phyloP scores from a whole-genome alignment of 1,140 invertebrate genomes.

The Drosophila busckii region DNA sequence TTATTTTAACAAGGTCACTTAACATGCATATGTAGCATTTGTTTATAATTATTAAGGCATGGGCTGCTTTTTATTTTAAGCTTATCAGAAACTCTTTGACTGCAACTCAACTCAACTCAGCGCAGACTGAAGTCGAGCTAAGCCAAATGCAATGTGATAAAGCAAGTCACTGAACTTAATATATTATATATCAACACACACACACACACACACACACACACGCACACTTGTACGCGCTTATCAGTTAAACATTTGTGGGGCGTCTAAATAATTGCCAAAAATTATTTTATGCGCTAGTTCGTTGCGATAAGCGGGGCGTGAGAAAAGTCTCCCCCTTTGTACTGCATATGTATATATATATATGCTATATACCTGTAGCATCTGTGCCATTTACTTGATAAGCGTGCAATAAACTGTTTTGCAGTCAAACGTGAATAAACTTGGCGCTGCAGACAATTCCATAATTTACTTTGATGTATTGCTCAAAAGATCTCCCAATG shows the following conservation, averaged over 20 bases:
- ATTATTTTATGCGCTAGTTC: slow-evolving; percentile 7
- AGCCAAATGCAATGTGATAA: slow-evolving; percentile 34
- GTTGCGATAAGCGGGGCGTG: slow-evolving; percentile 26
- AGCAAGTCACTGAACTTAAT: slow-evolving; percentile 31
- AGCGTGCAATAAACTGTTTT: slow-evolving; percentile 45
- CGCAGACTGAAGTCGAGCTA: slow-evolving; percentile 3
- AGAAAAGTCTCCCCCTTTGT: too few species aligned
- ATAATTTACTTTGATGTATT: slow-evolving; percentile 66
- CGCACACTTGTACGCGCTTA: slow-evolving; percentile 13
- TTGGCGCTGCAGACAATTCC: slow-evolving; percentile 26
- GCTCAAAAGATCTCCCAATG: slow-evolving; percentile 26
- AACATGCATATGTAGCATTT: too few species aligned
- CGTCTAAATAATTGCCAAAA: slow-evolving; percentile 28
- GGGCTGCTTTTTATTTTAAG: not conserved
- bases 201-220: not conserved
- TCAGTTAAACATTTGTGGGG: slow-evolving; percentile 16
- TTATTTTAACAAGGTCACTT: too few species aligned
- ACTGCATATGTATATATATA: not conserved
- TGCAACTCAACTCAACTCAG: not conserved
- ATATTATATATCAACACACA: not conserved
- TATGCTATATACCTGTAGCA: too few species aligned
- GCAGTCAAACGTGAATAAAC: slow-evolving; percentile 56
- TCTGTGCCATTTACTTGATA: slow-evolving; percentile 17
- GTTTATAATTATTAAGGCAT: too few species aligned
- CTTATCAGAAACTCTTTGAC: slow-evolving; percentile 30